phyloP scores from a whole-genome alignment of 1,140 invertebrate species.

The Atta cephalotes region DNA sequence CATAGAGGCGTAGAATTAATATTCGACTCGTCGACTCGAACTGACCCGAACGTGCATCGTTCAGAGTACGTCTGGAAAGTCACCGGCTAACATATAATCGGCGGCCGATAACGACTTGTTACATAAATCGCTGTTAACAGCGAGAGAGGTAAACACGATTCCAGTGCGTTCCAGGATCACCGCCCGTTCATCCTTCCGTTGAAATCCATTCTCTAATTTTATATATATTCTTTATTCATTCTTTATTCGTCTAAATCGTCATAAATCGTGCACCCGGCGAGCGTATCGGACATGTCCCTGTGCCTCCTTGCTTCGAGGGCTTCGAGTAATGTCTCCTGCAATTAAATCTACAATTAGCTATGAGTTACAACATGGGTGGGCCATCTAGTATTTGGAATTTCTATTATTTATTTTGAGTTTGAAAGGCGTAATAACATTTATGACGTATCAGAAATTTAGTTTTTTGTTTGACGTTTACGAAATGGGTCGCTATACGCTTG shows the following conservation, averaged over 20 bases:
- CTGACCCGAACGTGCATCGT: too few relatives aligned
- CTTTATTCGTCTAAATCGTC: neutral
- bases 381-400: too few relatives aligned
- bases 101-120: neutral
- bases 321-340: conserved; percentile 20
- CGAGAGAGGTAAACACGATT: conserved; percentile 1
- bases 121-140: neutral
- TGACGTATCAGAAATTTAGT: too few relatives aligned
- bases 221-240: too few relatives aligned
- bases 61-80: neutral
- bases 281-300: conserved; percentile 1
- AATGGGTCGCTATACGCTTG: too few relatives aligned
- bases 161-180: neutral
- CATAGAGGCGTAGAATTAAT: neutral
- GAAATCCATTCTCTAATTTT: neutral
- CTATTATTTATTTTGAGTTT: too few relatives aligned
- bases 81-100: neutral
- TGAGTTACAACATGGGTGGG: neutral
- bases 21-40: neutral
- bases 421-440: too few relatives aligned
- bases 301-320: neutral
- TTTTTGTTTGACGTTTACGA: too few relatives aligned
- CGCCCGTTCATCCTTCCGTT: neutral
- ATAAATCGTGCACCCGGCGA: neutral
- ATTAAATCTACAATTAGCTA: neutral